A percentile compares a stretch with the other conserved stretches of the same genome.
phyloP scores from a whole-genome alignment of 2,797 vertebrate genomes.

The Phrynocephalus forsythii region DNA sequence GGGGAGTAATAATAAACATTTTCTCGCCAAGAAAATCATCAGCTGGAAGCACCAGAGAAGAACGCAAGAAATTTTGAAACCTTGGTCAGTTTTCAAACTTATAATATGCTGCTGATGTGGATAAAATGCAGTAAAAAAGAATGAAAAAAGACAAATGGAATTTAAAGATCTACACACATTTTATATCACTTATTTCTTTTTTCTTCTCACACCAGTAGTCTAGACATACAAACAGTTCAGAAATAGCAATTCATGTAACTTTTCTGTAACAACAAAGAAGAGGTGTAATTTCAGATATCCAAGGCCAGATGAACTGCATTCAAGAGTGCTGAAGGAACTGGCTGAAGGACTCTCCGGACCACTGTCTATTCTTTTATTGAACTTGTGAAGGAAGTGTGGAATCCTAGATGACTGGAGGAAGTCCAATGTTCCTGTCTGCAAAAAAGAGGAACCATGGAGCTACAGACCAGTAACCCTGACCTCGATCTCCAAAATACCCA shows the following conservation, averaged over 20 bases:
- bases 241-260: background rate
- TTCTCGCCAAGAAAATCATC: background rate
- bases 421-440: too few relatives aligned
- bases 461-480: too few relatives aligned
- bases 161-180: background rate
- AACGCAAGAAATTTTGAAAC: constrained; percentile 9
- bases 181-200: background rate
- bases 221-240: background rate
- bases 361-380: too few relatives aligned
- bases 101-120: background rate
- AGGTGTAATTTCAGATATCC: too few relatives aligned
- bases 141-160: background rate
- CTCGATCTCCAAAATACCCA: too few relatives aligned
- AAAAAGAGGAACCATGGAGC: too few relatives aligned
- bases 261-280: background rate
- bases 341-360: too few relatives aligned
- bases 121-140: background rate
- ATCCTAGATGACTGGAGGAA: too few relatives aligned
- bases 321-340: too few relatives aligned
- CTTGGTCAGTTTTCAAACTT: background rate
- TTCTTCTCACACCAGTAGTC: background rate
- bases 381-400: too few relatives aligned
- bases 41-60: constrained; percentile 8
- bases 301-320: too few relatives aligned
- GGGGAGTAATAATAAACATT: constrained; percentile 2